These are phyloP conservation scores for Axea sp. DNA, from an alignment of 2,888 invertebrate species.

Conservation along the genomic window DNA sequence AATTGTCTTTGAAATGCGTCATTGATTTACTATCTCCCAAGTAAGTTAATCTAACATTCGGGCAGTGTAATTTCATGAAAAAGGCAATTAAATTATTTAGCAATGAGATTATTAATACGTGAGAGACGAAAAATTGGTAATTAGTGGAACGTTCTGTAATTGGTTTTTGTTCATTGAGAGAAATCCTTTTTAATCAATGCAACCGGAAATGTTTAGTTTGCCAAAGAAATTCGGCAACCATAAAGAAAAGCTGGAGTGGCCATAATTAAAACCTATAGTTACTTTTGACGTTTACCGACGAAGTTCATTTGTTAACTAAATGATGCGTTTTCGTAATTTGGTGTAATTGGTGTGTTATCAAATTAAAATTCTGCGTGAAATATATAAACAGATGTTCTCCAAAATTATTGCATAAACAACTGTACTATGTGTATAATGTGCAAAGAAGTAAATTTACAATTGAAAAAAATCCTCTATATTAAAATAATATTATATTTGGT, in stretches of 20 bases:
- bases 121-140: constrained; percentile 39
- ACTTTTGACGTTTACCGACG: constrained; percentile 16
- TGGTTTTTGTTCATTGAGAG: constrained; percentile 39
- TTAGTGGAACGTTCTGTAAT: constrained; percentile 43
- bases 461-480: no score
- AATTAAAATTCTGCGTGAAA: no score
- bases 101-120: constrained; percentile 32
- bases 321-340: constrained; percentile 9
- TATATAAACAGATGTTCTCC: no score
- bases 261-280: constrained; percentile 38
- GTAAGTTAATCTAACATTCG: constrained; percentile 34
- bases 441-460: no score
- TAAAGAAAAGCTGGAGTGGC: constrained; percentile 30
- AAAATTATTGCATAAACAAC: no score
- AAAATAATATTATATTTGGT: no score
- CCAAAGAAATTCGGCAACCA: constrained; percentile 43
- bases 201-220: constrained; percentile 44
- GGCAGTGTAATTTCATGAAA: constrained; percentile 15
- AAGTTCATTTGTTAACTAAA: constrained; percentile 18
- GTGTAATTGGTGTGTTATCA: not conserved
- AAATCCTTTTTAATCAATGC: constrained; percentile 34
- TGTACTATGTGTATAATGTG: no score
- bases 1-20: constrained; percentile 29
- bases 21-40: constrained; percentile 26
- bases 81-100: constrained; percentile 35